Base-by-base conservation (phyloP, 2,113 vertebrate genomes). In the Diphyllodes magnificus region DNA sequence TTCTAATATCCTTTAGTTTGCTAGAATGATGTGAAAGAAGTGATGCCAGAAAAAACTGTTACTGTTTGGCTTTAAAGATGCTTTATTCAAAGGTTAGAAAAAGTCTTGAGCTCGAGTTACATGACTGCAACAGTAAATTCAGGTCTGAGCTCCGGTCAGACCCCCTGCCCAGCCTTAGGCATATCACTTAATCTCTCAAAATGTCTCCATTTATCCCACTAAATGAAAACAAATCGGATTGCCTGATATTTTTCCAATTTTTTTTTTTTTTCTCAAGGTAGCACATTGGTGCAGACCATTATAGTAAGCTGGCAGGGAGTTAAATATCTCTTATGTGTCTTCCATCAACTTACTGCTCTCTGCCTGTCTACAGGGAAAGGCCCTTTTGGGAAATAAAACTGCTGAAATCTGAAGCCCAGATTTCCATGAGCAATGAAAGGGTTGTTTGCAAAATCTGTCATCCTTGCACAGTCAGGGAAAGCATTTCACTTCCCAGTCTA, bases 51-150 rank as follows among this genome's bases (percentile, higher is more conserved):
- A 93, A 89, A 79, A 94, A 91, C 64, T 86, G 63, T 44, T 90
- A 81, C 70, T 76, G 50, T 72, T 93, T 88, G 44, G 56, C 50
- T 93, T 92, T 77, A 89, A 79, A 65, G 16, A 78, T 0, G 0
- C 73, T 95, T 78, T 80, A 92, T 92, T 86, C 70, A 90, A 68
- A 86, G 77, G 63, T 69, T 90, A 73, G 77, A 70, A 83, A 82
- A 87, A 83, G 70, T 49, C 87, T 66, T 40, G 42, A 76, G 60
- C 54, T 91, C 9, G 0, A 87, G 60, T 95, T 92, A 95, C 77
- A 47, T 0, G 19, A 70, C 39, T 16, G 79, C 80, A 95, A 82
- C 39, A 71, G 45, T 59, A 92, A 92, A 94, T 92, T 93, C 73
- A 96, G 7, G 25, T 49, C 69, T 88, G 72, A 89, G 73, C 63